A percentile compares a stretch with the other conserved stretches of the same genome.
Conservation (phyloP, 2,888 invertebrate genomes). For the Platerodrilus igneus region DNA sequence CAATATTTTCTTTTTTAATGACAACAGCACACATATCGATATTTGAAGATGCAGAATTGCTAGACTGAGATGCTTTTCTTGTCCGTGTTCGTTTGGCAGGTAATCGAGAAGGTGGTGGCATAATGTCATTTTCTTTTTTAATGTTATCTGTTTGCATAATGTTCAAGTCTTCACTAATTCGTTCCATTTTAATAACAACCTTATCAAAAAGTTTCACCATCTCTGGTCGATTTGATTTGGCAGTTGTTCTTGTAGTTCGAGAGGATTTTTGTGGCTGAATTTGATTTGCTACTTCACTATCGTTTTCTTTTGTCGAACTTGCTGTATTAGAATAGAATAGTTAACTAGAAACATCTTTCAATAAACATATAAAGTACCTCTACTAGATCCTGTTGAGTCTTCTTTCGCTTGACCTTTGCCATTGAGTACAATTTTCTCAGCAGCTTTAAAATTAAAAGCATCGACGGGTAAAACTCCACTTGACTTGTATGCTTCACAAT, state of each 20-base stretch:
- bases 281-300: no score
- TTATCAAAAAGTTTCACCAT: not conserved
- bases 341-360: no score
- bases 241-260: not conserved
- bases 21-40: not conserved
- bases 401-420: no score
- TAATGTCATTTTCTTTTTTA: conserved; percentile 2
- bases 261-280: no score
- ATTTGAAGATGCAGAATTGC: not conserved
- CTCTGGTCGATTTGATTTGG: not conserved
- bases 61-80: not conserved
- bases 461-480: no score
- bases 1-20: not conserved
- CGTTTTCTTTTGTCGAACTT: conserved; percentile 2
- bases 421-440: no score
- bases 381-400: no score
- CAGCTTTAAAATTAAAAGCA: no score
- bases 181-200: conserved; percentile 3
- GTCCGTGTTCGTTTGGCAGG: not conserved
- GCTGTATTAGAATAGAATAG: no score
- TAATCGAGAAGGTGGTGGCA: conserved; percentile 6
- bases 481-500: no score
- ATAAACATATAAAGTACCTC: no score
- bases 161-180: not conserved
- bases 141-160: not conserved